Evolutionary conservation across 2,888 invertebrate genomes (phyloP), one percentile per base, ranked within the genome.

Genomic region (Drosophila greeni): DNA sequence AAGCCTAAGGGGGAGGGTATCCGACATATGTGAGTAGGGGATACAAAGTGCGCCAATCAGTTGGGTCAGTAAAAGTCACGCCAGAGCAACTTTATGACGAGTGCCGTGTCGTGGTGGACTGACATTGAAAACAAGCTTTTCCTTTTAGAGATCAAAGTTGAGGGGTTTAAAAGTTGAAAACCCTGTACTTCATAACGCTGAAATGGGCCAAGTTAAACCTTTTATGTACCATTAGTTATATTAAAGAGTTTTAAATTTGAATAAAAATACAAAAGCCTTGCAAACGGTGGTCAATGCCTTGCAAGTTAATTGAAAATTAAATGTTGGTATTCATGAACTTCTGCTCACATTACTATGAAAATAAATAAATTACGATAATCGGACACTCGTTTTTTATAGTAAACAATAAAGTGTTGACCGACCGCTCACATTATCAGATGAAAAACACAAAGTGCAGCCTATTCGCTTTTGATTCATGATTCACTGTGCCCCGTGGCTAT

Each of bases 61-160:
- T 36, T 49, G 43, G 47, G 42, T 37, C 47, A 40, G 42, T 43
- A 36, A 49, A 53, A 67, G 69, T 60, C 67, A 60, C 60, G 69
- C 60, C 23, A 60, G 34, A 47, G 37, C 45, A 39, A 23, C 26
- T 53, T 61, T 61, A 34, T 40, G 31, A 20, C 29, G 48, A 42
- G 64, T 31, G 23, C 36, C 16, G 11, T n/a, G 36, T 16, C 33
- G 37, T 1, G 5, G 12, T 12, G 20, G 20, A 20, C 20, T 39
- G 61, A 51, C 42, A 62, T 62, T 62, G 64, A 64, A 40, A 51
- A 43, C 34, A 31, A 43, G 65, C 36, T 20, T 51, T 60, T 16
- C 49, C 42, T 62, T 48, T 61, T 23, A 23, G 9, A 48, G 29
- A 40, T 40, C 33, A 26, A 48, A 61, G 40, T 42, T 49, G 62